Conservation (phyloP, 2,797 vertebrate genomes). For the Benthosema pterotum region DNA sequence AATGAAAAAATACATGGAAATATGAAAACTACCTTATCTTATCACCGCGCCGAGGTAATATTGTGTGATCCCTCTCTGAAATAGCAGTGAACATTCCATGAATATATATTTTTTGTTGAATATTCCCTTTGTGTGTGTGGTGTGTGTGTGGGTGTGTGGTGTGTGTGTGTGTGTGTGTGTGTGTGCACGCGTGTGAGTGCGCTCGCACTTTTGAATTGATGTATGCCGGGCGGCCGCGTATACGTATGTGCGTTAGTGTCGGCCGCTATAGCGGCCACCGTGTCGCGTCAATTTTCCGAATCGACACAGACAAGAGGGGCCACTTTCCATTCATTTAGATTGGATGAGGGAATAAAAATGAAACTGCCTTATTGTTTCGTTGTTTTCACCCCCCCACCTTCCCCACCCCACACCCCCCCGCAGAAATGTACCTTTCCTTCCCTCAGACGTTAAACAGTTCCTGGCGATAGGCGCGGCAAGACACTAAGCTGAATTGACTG, state of each 20-base stretch:
- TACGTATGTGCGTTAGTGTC: conserved; percentile 51
- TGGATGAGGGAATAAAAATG: conserved; percentile 33
- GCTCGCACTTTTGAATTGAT: conserved; percentile 68
- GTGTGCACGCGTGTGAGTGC: not conserved
- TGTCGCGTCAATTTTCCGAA: conserved; percentile 63
- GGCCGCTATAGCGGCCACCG: conserved; percentile 45
- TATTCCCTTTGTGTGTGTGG: conserved; percentile 46
- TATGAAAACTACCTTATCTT: conserved; percentile 82
- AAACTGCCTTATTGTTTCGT: conserved; percentile 41
- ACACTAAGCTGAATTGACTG: conserved; percentile 51
- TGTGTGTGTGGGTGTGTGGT: not conserved
- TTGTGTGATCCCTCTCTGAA: conserved; percentile 77
- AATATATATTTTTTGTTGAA: conserved; percentile 83
- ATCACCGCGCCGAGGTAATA: conserved; percentile 75
- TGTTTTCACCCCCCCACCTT: not conserved
- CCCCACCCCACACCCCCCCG: no score
- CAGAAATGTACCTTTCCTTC: not conserved
- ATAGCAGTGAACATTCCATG: conserved; percentile 75
- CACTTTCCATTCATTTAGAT: conserved; percentile 57
- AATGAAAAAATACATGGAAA: conserved; percentile 80
- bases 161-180: not conserved
- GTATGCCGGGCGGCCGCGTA: conserved; percentile 44
- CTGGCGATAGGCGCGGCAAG: conserved; percentile 29
- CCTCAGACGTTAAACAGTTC: conserved; percentile 32
- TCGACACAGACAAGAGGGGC: conserved; percentile 59